A percentile compares a stretch with the other conserved stretches of the same genome.
Conservation (phyloP, 2,888 invertebrate genomes). For the Ditula angustiorana region DNA sequence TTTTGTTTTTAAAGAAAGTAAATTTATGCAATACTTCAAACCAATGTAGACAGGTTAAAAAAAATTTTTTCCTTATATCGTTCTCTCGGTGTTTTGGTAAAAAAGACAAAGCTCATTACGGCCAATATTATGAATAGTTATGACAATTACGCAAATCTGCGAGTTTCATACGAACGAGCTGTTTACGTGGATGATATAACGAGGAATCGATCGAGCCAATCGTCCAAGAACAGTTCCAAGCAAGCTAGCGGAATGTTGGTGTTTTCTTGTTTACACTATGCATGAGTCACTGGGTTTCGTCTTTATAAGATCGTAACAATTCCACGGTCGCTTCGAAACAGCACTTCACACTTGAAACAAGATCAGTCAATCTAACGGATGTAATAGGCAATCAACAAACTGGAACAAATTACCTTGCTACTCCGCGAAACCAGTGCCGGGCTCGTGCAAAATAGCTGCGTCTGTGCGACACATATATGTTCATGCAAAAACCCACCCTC, state of each 20-base stretch:
- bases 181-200: background rate
- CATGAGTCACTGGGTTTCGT: conserved; percentile 3
- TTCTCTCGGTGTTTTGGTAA: background rate
- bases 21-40: too few species aligned
- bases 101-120: background rate
- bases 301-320: background rate
- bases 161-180: background rate
- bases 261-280: conserved; percentile 1
- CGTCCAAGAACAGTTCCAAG: conserved; percentile 3
- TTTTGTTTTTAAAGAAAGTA: too few species aligned
- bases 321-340: background rate
- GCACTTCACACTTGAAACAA: background rate
- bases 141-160: background rate
- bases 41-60: too few species aligned
- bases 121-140: background rate
- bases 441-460: too few species aligned
- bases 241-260: conserved; percentile 4
- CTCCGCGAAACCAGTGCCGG: too few species aligned
- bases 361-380: background rate
- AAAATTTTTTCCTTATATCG: too few species aligned
- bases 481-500: too few species aligned
- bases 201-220: conserved; percentile 3
- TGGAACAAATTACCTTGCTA: too few species aligned
- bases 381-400: too few species aligned
- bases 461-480: too few species aligned